phyloP scores from a whole-genome alignment of 2,113 vertebrate species.

The Gracilinanus agilis region DNA sequence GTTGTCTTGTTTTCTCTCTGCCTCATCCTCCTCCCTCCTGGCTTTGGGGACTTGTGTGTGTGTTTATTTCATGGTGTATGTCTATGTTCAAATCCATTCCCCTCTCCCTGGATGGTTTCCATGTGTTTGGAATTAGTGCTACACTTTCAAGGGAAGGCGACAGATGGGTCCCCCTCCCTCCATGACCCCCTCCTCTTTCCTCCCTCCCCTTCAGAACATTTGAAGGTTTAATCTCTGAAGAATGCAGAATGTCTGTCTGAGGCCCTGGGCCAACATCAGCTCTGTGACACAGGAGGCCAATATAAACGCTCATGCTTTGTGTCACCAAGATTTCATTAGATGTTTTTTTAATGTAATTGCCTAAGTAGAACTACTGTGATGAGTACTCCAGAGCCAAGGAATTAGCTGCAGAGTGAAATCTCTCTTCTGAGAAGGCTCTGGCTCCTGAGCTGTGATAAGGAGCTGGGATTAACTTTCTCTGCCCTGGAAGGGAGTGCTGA shows the following conservation, averaged over 20 bases:
- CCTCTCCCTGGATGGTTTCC: constrained; percentile 65
- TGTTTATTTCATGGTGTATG: background rate
- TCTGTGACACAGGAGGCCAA: constrained; percentile 80
- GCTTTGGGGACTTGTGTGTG: background rate
- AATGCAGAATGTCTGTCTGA: constrained; percentile 85
- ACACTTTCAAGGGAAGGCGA: constrained; percentile 76
- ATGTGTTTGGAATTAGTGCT: constrained; percentile 83
- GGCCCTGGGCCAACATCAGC: constrained; percentile 80
- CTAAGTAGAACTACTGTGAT: constrained; percentile 81
- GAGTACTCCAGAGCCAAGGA: constrained; percentile 73
- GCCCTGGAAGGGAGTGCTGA: background rate
- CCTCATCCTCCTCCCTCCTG: background rate
- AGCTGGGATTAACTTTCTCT: constrained; percentile 4
- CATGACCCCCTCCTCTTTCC: background rate
- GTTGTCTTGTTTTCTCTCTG: background rate
- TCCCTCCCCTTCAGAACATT: constrained; percentile 75
- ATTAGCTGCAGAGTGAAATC: constrained; percentile 71
- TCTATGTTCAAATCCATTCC: constrained; percentile 34
- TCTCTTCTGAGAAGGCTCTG: constrained; percentile 54
- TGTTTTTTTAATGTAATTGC: constrained; percentile 83
- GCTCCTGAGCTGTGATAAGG: background rate
- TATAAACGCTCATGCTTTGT: constrained; percentile 84
- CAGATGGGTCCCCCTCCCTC: constrained; percentile 60
- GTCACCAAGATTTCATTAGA: constrained; percentile 82
- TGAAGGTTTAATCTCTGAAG: constrained; percentile 84